A percentile compares a stretch with the other conserved stretches of the same genome.
Evolutionary conservation across 1,140 invertebrate species (phyloP).

Genomic region (Plodia interpunctella): DNA sequence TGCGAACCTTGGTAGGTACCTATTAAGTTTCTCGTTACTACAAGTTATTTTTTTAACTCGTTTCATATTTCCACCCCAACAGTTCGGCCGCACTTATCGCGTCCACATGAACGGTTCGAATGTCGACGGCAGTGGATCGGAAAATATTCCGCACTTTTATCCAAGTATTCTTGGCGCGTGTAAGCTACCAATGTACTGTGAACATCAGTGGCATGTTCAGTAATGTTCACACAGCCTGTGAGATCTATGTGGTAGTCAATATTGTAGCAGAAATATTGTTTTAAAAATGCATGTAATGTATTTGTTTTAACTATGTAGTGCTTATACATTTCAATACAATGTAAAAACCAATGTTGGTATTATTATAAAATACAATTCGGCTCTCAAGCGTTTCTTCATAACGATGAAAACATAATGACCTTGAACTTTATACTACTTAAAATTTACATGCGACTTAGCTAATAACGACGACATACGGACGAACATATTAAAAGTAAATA

Average conservation of each 20-base stretch:
- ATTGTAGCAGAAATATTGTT: too few relatives aligned
- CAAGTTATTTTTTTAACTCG: background rate
- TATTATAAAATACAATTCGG: too few relatives aligned
- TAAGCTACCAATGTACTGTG: background rate
- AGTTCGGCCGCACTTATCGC: background rate
- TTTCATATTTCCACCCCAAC: background rate
- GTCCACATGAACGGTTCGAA: slow-evolving; percentile 7
- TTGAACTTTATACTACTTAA: background rate
- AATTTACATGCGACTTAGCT: background rate
- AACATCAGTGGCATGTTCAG: background rate
- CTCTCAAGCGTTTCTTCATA: too few relatives aligned
- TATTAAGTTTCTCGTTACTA: too few relatives aligned
- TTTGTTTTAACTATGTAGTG: too few relatives aligned
- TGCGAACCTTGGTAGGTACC: too few relatives aligned
- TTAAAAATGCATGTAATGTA: too few relatives aligned
- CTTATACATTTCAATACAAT: too few relatives aligned
- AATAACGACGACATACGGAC: background rate
- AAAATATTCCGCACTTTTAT: slow-evolving; percentile 6
- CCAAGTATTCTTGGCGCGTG: background rate
- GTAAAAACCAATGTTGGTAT: too few relatives aligned
- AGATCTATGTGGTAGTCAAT: too few relatives aligned
- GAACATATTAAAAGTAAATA: background rate
- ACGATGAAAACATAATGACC: too few relatives aligned
- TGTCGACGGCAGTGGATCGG: background rate
- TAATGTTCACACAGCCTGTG: too few relatives aligned